Percentiles rank a stretch among this genome's conserved stretches.
These are phyloP conservation scores for Coregonus clupeaformis DNA, from an alignment of 2,113 vertebrate species.

Conservation along the genomic window DNA sequence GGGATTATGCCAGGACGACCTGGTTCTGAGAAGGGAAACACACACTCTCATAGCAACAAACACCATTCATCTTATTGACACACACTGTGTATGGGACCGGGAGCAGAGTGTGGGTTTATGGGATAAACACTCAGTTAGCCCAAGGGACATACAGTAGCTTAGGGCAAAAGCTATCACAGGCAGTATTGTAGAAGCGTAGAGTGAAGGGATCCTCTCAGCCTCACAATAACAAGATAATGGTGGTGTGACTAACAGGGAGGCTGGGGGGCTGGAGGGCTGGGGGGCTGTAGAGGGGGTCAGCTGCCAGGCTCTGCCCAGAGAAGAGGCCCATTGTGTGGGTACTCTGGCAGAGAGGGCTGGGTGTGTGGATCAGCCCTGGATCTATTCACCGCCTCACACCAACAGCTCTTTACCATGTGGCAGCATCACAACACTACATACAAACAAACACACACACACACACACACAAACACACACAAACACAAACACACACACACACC, in stretches of 20 bases:
- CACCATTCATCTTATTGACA: too few relatives aligned
- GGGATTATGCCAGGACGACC: conserved; percentile 60
- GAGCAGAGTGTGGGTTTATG: too few relatives aligned
- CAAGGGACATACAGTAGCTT: not conserved
- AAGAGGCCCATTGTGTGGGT: conserved; percentile 54
- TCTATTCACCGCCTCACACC: conserved; percentile 25
- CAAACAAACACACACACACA: too few relatives aligned
- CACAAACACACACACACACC: too few relatives aligned
- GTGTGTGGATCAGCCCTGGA: conserved; percentile 35
- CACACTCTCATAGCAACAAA: conserved; percentile 39
- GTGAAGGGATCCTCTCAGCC: not conserved
- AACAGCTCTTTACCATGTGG: too few relatives aligned
- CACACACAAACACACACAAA: too few relatives aligned
- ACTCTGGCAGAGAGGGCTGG: conserved; percentile 41
- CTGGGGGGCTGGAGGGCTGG: not conserved
- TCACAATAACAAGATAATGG: not conserved
- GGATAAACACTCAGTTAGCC: not conserved
- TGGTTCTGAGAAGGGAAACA: conserved; percentile 55
- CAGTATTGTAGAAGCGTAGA: not conserved
- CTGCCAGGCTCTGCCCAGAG: conserved; percentile 24
- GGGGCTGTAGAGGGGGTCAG: conserved; percentile 23
- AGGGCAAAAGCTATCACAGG: not conserved
- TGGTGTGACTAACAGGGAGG: conserved; percentile 7
- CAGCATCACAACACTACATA: not conserved
- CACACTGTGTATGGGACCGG: too few relatives aligned